phyloP scores from a whole-genome alignment of 2,888 invertebrate species.

The Torymus auratus region DNA sequence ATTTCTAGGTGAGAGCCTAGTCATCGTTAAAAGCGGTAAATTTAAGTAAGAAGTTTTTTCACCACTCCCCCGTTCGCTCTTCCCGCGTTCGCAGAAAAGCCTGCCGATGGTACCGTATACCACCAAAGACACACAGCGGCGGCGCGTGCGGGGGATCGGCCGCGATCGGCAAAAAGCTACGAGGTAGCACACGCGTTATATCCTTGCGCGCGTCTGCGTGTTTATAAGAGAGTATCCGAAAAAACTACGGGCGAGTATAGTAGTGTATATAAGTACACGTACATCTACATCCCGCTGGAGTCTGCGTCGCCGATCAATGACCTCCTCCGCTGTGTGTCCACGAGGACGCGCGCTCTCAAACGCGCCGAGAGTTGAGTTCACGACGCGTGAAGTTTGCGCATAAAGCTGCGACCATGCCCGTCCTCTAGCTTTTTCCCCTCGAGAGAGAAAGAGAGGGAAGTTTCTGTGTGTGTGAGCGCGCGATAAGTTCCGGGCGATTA shows the following conservation, averaged over 20 bases:
- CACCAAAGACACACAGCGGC: slow-evolving; percentile 19
- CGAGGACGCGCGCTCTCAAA: background rate
- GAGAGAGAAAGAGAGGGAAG: background rate
- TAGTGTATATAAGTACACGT: slow-evolving; percentile 1
- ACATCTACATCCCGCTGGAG: background rate
- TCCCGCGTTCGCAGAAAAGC: slow-evolving; percentile 6
- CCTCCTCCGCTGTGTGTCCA: slow-evolving; percentile 7
- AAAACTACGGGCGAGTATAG: background rate
- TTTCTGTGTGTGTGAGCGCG: background rate
- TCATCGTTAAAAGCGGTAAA: slow-evolving; percentile 38
- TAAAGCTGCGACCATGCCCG: background rate
- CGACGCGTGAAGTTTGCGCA: slow-evolving; percentile 34
- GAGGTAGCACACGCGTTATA: background rate
- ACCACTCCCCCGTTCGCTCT: background rate
- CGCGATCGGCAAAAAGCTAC: slow-evolving; percentile 27
- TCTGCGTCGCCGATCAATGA: slow-evolving; percentile 37
- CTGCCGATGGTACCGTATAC: slow-evolving; percentile 23
- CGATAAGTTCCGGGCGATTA: slow-evolving; percentile 58
- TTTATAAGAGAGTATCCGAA: background rate
- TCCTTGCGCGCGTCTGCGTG: background rate
- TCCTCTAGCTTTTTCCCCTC: background rate
- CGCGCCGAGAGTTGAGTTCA: slow-evolving; percentile 9
- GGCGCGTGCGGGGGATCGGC: background rate
- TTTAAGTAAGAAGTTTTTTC: slow-evolving; percentile 26
- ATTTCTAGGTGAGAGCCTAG: slow-evolving; percentile 16